Base-by-base conservation (phyloP, 2,888 invertebrate genomes). In the Stramonita haemastoma region DNA sequence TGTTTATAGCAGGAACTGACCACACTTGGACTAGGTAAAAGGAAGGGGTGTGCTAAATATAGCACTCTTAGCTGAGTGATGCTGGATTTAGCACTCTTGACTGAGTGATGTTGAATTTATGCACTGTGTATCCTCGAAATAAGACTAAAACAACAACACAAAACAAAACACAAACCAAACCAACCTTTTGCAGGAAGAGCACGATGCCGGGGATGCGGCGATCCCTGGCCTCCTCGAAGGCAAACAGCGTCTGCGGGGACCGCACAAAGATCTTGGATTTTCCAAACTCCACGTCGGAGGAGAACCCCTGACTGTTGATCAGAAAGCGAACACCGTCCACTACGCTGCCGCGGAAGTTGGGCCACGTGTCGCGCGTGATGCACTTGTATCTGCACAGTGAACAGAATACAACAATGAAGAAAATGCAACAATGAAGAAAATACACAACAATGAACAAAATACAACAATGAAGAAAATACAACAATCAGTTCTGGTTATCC, bases 291-390 rank as follows among this genome's bases (percentile, higher is more conserved):
- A 99, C 98, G 95, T 99, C 99, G 70, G 97, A 96, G 4, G 97
- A 96, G 93, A 98, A 97, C 77, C 97, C 97, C 94, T 98, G 97
- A 93, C 98, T 98, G 87, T 98, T 97, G 92, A 99, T 97, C 91
- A 99, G 97, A 91, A 98, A 97, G 95, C 97, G 97, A 5, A 98
- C 98, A 1, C 98, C 99, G 92, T 99, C 98, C 94, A 97, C 97
- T 93, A 98, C 98, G 88, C 96, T 96, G 88, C 97, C 97, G 90
- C 97, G 97, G 97, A 98, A 99, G 96, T 98, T 99, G 70, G 99
- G 99, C 99, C 99, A 99, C 4, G 99, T 99, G 96, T 98, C 98
- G 95, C 98, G 97, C 0, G 98, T 98, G 93, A 99, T 98, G 98
- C 99, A 98, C 97, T 99, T 99, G 97, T 99, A 99, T 91, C 99